A percentile compares a stretch with the other conserved stretches of the same genome.
Evolutionary conservation across 2,113 vertebrate genomes (phyloP).

Genomic region (Plecturocebus donacophilus): DNA sequence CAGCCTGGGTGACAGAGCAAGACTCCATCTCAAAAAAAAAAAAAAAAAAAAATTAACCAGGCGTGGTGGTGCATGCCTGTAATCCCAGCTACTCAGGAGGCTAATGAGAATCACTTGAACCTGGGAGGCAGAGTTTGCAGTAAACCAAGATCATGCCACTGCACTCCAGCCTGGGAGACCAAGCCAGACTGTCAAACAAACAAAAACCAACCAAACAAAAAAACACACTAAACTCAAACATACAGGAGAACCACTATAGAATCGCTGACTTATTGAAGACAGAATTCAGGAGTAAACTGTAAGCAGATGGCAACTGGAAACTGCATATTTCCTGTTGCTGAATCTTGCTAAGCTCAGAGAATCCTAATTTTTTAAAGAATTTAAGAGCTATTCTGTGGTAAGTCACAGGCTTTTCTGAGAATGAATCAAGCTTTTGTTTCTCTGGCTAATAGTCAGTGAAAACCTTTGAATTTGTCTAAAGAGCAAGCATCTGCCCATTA

Average conservation of each 20-base stretch:
- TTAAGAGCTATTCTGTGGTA: background rate
- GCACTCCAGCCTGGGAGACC: too few species aligned
- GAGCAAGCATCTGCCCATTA: background rate
- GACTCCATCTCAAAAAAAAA: too few species aligned
- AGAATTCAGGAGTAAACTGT: background rate
- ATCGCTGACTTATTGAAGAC: background rate
- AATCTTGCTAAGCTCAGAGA: background rate
- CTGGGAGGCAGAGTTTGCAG: too few species aligned
- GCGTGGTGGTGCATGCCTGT: too few species aligned
- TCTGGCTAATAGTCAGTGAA: background rate
- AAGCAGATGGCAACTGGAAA: background rate
- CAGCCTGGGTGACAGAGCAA: too few species aligned
- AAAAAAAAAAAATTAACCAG: too few species aligned
- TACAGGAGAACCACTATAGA: background rate
- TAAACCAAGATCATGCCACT: too few species aligned
- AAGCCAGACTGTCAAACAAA: too few species aligned
- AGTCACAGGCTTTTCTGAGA: background rate
- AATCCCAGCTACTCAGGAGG: too few species aligned
- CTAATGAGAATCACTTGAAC: too few species aligned
- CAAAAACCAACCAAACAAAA: too few species aligned
- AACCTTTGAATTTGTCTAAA: background rate
- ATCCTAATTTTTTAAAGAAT: background rate
- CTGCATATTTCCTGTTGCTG: background rate
- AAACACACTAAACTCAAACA: background rate
- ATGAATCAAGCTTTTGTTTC: background rate